A percentile compares a stretch with the other conserved stretches of the same genome.
These are phyloP conservation scores for Leptopilina myrica DNA, from an alignment of 2,888 invertebrate species.

Conservation along the genomic window DNA sequence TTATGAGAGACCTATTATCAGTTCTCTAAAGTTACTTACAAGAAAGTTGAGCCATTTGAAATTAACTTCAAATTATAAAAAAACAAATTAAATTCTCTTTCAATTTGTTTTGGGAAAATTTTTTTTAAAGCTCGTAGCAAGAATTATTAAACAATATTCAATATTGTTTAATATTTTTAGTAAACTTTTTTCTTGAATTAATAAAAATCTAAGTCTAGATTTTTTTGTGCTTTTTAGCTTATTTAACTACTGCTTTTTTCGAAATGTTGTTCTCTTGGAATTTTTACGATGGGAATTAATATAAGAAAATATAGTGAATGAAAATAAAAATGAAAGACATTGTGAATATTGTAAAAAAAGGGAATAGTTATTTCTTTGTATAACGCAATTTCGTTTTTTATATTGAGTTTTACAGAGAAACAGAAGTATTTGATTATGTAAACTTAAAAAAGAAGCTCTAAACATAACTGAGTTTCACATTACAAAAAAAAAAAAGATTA, in stretches of 20 bases:
- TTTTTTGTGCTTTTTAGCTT: not conserved
- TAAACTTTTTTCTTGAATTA: not conserved
- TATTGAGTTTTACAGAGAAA: constrained; percentile 7
- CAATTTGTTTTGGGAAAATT: not conserved
- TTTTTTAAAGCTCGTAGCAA: no score
- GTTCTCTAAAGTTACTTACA: not conserved
- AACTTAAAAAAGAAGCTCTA: constrained; percentile 14
- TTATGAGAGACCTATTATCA: not conserved
- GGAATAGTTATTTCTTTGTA: not conserved
- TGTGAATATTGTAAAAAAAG: not conserved
- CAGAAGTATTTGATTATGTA: not conserved
- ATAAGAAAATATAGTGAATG: not conserved
- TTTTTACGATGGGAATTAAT: not conserved
- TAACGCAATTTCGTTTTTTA: not conserved
- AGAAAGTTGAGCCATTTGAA: constrained; percentile 13
- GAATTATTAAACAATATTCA: no score
- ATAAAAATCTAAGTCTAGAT: not conserved
- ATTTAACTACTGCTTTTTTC: not conserved
- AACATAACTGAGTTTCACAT: constrained; percentile 21
- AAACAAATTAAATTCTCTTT: not conserved
- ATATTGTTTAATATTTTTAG: not conserved
- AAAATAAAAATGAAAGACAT: not conserved
- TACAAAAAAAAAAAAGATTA: constrained; percentile 2
- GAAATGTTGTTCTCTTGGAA: not conserved
- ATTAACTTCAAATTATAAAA: constrained; percentile 1